Conservation (phyloP, 2,888 invertebrate species). For the Latrodectus hesperus region DNA sequence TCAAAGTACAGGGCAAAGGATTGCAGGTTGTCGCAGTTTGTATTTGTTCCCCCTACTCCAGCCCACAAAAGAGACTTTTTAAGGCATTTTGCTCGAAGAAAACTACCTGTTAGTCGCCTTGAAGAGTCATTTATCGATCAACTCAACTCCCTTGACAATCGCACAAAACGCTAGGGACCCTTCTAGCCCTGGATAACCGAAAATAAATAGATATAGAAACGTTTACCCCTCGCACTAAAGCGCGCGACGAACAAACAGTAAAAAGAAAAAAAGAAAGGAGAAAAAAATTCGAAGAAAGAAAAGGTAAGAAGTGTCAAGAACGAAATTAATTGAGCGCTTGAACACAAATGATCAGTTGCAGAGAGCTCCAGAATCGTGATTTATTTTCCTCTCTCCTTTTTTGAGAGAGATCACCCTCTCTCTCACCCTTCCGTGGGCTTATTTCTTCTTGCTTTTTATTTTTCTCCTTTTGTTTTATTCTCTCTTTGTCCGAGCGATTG, state of each 20-base stretch:
- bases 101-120: conserved; percentile 65
- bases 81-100: conserved; percentile 55
- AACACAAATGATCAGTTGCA: conserved; percentile 69
- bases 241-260: conserved; percentile 22
- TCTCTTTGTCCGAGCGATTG: background rate
- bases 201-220: conserved; percentile 65
- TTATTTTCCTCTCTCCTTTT: conserved; percentile 44
- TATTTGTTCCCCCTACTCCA: conserved; percentile 26
- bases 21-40: background rate
- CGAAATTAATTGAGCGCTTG: conserved; percentile 67
- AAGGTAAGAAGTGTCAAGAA: conserved; percentile 58
- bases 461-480: background rate
- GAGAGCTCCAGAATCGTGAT: conserved; percentile 51
- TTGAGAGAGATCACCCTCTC: conserved; percentile 23
- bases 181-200: conserved; percentile 25
- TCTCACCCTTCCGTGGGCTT: background rate
- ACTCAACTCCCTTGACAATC: conserved; percentile 53
- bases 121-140: conserved; percentile 67
- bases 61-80: conserved; percentile 37
- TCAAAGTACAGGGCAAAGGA: background rate
- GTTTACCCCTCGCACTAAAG: conserved; percentile 11
- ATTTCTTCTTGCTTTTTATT: conserved; percentile 9
- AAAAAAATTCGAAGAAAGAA: conserved; percentile 13
- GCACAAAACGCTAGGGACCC: conserved; percentile 51
- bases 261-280: conserved; percentile 12